These are phyloP conservation scores for Drosophila nigromelanica DNA, from an alignment of 1,140 invertebrate species.

Conservation along the genomic window DNA sequence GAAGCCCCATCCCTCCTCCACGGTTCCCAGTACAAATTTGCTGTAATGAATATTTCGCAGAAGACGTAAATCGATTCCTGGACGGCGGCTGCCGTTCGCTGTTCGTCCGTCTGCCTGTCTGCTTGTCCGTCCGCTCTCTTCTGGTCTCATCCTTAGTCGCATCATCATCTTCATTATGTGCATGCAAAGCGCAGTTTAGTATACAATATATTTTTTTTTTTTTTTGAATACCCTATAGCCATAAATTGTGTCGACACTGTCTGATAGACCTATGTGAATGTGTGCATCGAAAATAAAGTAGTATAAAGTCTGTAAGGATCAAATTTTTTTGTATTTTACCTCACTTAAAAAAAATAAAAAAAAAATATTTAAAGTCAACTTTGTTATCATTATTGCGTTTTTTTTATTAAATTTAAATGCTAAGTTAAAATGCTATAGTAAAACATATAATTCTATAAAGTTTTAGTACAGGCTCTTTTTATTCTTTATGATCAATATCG, in stretches of 20 bases:
- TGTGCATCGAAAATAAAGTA: no score
- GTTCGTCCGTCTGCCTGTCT: neutral
- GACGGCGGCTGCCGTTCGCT: constrained; percentile 36
- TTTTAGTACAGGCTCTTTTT: no score
- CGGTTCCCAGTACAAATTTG: constrained; percentile 63
- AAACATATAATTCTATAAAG: no score
- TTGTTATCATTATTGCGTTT: no score
- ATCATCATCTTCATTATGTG: constrained; percentile 51
- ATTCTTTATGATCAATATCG: neutral
- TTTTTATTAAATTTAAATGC: no score
- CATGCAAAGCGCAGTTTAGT: constrained; percentile 43
- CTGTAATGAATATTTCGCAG: constrained; percentile 78
- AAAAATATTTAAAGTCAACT: no score
- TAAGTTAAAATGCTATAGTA: no score
- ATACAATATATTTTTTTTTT: neutral
- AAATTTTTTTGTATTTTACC: no score
- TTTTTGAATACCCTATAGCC: neutral
- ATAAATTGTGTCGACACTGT: neutral
- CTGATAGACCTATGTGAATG: no score
- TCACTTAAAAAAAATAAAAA: no score
- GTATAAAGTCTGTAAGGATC: no score
- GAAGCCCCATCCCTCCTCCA: constrained; percentile 20
- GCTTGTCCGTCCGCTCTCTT: neutral
- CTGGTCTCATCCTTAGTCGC: constrained; percentile 8
- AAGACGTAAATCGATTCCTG: constrained; percentile 71